Conservation (phyloP, 2,888 invertebrate genomes). For the Drosophila neotestacea region DNA sequence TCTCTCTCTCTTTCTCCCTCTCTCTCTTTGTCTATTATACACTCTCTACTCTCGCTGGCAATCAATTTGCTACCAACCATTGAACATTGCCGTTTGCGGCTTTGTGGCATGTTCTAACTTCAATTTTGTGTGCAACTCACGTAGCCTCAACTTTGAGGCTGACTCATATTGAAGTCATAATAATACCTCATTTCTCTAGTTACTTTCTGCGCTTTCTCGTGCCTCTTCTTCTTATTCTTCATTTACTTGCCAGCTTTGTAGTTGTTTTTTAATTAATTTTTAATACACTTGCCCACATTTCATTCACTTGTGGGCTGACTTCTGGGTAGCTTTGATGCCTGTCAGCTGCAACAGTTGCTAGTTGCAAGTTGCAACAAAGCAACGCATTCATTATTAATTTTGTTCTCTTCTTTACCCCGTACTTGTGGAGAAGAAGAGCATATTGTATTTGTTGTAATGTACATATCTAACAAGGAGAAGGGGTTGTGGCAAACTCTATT, state of each 20-base stretch:
- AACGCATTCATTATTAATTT: constrained; percentile 39
- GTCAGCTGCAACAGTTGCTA: constrained; percentile 7
- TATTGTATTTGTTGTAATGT: too few relatives aligned
- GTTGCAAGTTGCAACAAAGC: neutral
- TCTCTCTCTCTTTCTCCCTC: neutral
- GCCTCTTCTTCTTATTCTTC: constrained; percentile 36
- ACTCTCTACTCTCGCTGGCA: constrained; percentile 45
- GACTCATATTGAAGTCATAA: constrained; percentile 53
- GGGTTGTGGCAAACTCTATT: too few relatives aligned
- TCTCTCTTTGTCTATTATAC: neutral
- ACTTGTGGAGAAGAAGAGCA: neutral
- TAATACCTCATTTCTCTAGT: constrained; percentile 64
- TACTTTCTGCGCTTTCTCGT: constrained; percentile 49
- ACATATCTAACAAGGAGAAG: too few relatives aligned
- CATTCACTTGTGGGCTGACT: constrained; percentile 40
- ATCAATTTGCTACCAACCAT: constrained; percentile 59
- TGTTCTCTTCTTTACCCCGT: constrained; percentile 1
- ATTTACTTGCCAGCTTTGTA: constrained; percentile 48
- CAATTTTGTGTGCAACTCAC: constrained; percentile 54
- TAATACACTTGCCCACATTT: constrained; percentile 47
- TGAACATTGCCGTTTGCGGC: constrained; percentile 13
- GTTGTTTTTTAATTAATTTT: constrained; percentile 67
- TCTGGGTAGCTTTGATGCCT: constrained; percentile 22
- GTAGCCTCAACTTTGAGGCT: constrained; percentile 32
- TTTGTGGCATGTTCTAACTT: constrained; percentile 45